Conservation (phyloP, 2,113 vertebrate species). For the Cyanoderma ruficeps region DNA sequence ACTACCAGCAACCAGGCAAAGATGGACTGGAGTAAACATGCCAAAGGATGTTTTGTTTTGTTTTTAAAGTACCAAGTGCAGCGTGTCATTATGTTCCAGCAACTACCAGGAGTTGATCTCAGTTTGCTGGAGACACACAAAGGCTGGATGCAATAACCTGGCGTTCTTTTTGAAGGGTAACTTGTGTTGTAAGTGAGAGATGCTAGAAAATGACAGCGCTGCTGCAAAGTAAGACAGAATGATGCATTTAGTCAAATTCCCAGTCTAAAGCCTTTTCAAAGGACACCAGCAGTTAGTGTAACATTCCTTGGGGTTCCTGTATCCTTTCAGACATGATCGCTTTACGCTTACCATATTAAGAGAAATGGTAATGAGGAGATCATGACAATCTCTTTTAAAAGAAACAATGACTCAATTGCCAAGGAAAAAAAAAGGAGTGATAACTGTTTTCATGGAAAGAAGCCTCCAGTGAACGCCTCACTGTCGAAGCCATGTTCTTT, state of each 20-base stretch:
- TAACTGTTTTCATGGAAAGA: conserved; percentile 68
- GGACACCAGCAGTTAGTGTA: not conserved
- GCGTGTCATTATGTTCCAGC: conserved; percentile 1
- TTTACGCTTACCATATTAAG: conserved; percentile 70
- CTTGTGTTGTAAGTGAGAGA: not conserved
- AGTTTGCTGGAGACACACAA: conserved; percentile 15
- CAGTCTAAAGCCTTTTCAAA: conserved; percentile 54
- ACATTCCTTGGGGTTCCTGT: conserved; percentile 39
- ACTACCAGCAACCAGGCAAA: conserved; percentile 45
- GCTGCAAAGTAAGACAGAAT: conserved; percentile 38
- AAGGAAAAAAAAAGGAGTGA: conserved; percentile 43
- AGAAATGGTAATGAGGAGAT: conserved; percentile 72
- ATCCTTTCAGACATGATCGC: conserved; percentile 62
- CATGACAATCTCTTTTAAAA: conserved; percentile 65
- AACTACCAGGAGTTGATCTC: conserved; percentile 39
- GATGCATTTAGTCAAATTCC: conserved; percentile 35
- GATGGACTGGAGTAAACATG: conserved; percentile 21
- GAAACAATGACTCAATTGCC: conserved; percentile 62
- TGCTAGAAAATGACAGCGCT: conserved; percentile 27
- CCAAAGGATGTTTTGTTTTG: not conserved
- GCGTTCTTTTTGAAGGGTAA: conserved; percentile 6
- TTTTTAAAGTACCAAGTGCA: not conserved
- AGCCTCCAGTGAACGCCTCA: conserved; percentile 40
- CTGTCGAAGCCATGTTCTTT: conserved; percentile 22
- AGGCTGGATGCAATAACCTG: not conserved